phyloP scores from a whole-genome alignment of 1,140 invertebrate species.

The Solenopsis invicta region DNA sequence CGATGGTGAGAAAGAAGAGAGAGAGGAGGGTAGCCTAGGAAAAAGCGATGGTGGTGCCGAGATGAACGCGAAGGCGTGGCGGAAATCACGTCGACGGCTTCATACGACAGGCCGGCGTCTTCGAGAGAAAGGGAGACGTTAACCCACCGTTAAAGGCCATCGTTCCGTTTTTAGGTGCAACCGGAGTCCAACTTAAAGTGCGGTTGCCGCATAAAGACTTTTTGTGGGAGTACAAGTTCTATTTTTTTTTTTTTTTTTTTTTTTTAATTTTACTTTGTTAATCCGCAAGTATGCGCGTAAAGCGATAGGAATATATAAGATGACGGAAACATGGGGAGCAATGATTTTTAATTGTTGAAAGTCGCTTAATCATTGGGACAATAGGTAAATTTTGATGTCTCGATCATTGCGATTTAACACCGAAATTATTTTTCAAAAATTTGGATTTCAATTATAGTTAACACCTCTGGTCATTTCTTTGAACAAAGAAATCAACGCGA shows the following conservation, averaged over 20 bases:
- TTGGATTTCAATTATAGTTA: neutral
- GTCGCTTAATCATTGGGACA: too few relatives aligned
- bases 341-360: neutral
- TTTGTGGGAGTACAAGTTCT: neutral
- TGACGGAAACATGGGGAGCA: neutral
- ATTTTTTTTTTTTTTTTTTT: neutral
- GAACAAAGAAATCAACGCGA: neutral
- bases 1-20: neutral
- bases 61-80: conserved; percentile 55
- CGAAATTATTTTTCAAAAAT: neutral
- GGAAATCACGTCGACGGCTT: conserved; percentile 43
- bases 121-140: conserved; percentile 46
- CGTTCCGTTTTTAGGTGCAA: conserved; percentile 32
- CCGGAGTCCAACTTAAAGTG: conserved; percentile 18
- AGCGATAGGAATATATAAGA: neutral
- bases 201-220: neutral
- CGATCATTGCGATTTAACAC: neutral
- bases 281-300: neutral
- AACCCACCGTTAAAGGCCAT: conserved; percentile 34
- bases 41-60: conserved; percentile 41
- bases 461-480: neutral
- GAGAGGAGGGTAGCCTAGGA: neutral
- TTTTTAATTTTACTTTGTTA: conserved; percentile 4
- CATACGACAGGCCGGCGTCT: conserved; percentile 42
- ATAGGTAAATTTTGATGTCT: neutral